phyloP scores from a whole-genome alignment of 2,888 invertebrate genomes.

The Deilephila elpenor region DNA sequence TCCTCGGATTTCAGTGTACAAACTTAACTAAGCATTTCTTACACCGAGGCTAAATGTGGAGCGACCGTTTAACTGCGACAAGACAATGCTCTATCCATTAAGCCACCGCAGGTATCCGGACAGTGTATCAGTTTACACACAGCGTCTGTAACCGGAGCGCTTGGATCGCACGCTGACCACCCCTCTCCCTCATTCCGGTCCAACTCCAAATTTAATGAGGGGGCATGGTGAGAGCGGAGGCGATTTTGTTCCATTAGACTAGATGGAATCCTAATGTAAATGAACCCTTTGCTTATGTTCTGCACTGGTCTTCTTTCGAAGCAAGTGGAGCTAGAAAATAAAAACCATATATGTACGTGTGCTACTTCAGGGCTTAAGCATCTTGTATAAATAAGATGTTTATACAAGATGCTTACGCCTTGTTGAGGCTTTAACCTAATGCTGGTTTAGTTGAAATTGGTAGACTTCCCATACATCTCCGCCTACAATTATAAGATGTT shows the following conservation, averaged over 20 bases:
- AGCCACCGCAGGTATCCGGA: conserved; percentile 22
- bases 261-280: not conserved
- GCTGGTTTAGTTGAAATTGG: no score
- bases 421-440: no score
- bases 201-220: conserved; percentile 10
- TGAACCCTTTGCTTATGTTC: no score
- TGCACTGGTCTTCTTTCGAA: no score
- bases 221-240: not conserved
- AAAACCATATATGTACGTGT: no score
- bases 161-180: conserved; percentile 17
- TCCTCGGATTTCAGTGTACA: not conserved
- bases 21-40: not conserved
- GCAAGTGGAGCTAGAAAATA: not conserved
- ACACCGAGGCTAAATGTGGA: not conserved
- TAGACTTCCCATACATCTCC: no score
- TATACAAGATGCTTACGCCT: no score
- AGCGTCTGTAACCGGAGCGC: conserved; percentile 17
- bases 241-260: not conserved
- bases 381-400: no score
- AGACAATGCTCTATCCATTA: conserved; percentile 22
- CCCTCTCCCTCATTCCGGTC: not conserved
- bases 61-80: conserved; percentile 7
- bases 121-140: conserved; percentile 26
- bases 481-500: no score
- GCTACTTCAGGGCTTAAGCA: no score